Conservation (phyloP, 2,113 vertebrate species). For the Toxotes jaculatrix region DNA sequence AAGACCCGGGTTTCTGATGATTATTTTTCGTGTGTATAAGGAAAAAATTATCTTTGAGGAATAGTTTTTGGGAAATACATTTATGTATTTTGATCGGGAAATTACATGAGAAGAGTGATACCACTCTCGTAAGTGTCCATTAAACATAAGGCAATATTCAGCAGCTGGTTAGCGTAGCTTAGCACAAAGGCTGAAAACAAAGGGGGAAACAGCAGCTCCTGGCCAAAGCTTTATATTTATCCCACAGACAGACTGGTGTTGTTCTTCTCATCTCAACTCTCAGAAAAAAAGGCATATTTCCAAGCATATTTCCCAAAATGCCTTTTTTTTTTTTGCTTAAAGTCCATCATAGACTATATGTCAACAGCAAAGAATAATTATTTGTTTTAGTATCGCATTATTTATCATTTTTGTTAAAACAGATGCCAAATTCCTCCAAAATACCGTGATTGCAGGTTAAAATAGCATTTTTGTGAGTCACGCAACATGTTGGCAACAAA, state of each 20-base stretch:
- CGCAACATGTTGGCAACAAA: conserved; percentile 8
- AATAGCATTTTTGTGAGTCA: conserved; percentile 13
- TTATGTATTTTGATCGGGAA: not conserved
- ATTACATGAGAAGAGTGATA: not conserved
- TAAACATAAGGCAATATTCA: not conserved
- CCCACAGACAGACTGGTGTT: not conserved
- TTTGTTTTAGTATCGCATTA: not conserved
- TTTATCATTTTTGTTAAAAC: not conserved
- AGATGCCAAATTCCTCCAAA: not conserved
- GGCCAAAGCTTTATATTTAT: not conserved
- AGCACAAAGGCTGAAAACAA: too few relatives aligned
- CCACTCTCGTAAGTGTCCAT: too few relatives aligned
- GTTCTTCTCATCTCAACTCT: not conserved
- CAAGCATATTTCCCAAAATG: not conserved
- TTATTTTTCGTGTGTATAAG: not conserved
- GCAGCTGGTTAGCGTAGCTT: not conserved
- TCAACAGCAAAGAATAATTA: not conserved
- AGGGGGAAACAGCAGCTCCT: too few relatives aligned
- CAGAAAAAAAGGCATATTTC: not conserved
- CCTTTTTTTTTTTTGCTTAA: not conserved
- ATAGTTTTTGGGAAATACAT: not conserved
- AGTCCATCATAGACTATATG: not conserved
- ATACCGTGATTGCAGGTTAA: not conserved
- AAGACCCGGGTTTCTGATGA: not conserved
- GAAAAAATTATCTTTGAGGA: not conserved